Evolutionary conservation across 2,888 invertebrate genomes (phyloP).

Genomic region (Onthophagus sagittarius): DNA sequence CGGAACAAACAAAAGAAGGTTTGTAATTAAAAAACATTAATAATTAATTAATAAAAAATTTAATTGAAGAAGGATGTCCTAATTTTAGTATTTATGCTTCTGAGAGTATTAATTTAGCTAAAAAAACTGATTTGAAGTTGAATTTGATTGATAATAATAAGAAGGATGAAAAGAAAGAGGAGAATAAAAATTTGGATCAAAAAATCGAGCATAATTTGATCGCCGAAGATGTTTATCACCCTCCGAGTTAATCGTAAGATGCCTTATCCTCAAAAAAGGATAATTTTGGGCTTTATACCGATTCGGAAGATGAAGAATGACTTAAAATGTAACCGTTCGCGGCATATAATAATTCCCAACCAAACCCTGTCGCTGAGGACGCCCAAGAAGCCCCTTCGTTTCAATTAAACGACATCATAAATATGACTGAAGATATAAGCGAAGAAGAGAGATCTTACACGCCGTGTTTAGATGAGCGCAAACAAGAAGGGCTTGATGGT

Average conservation of each 20-base stretch:
- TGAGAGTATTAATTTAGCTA: slow-evolving; percentile 71
- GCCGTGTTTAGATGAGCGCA: slow-evolving; percentile 65
- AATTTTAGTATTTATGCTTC: slow-evolving; percentile 84
- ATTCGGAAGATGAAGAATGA: slow-evolving; percentile 45
- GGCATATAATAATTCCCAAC: neutral
- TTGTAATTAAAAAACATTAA: no score
- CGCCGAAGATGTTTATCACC: neutral
- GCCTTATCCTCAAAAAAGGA: neutral
- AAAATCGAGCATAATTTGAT: neutral
- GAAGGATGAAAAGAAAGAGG: neutral
- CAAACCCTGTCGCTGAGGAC: neutral
- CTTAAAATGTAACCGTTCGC: slow-evolving; percentile 33
- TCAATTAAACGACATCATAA: slow-evolving; percentile 44
- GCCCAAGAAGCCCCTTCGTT: slow-evolving; percentile 30
- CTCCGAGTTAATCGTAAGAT: neutral
- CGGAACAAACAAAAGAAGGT: slow-evolving; percentile 42
- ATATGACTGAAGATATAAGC: slow-evolving; percentile 62
- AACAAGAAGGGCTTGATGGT: slow-evolving; percentile 47
- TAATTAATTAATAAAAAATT: no score
- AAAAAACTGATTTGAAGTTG: slow-evolving; percentile 48
- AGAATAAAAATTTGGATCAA: neutral
- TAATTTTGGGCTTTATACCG: slow-evolving; percentile 38
- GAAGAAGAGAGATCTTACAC: slow-evolving; percentile 69
- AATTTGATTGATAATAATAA: neutral
- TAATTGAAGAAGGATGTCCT: slow-evolving; percentile 79